phyloP scores from a whole-genome alignment of 2,113 vertebrate genomes.

The Pagrus major region DNA sequence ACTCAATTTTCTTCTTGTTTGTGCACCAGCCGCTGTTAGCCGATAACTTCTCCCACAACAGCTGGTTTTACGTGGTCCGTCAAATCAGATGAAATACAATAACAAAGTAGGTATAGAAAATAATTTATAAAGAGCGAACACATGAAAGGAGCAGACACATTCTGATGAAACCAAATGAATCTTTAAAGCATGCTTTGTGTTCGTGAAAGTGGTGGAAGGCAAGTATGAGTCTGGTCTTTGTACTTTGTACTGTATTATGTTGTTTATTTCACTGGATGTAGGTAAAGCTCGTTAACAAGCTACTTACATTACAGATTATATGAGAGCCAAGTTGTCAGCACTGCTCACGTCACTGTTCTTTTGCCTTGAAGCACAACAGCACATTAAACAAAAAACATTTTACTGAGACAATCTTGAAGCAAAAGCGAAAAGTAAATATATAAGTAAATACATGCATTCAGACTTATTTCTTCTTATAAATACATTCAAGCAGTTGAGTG shows the following conservation, averaged over 20 bases:
- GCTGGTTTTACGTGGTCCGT: constrained; percentile 49
- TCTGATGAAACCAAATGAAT: constrained; percentile 33
- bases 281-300: background rate
- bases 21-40: constrained; percentile 22
- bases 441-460: background rate
- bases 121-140: constrained; percentile 47
- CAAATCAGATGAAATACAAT: constrained; percentile 59
- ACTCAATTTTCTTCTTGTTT: constrained; percentile 48
- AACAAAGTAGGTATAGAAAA: constrained; percentile 25
- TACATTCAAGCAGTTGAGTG: background rate
- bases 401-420: background rate
- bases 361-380: background rate
- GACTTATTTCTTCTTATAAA: background rate
- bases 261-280: background rate
- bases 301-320: background rate
- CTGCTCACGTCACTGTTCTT: background rate
- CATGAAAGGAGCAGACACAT: background rate
- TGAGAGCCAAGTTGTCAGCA: background rate
- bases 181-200: background rate
- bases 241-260: background rate
- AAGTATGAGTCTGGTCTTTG: no score
- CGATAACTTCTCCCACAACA: constrained; percentile 28
- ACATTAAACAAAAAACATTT: background rate
- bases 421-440: constrained; percentile 2
- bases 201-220: background rate